Conservation (phyloP, 2,888 invertebrate genomes). For the Nymphalis c-album region DNA sequence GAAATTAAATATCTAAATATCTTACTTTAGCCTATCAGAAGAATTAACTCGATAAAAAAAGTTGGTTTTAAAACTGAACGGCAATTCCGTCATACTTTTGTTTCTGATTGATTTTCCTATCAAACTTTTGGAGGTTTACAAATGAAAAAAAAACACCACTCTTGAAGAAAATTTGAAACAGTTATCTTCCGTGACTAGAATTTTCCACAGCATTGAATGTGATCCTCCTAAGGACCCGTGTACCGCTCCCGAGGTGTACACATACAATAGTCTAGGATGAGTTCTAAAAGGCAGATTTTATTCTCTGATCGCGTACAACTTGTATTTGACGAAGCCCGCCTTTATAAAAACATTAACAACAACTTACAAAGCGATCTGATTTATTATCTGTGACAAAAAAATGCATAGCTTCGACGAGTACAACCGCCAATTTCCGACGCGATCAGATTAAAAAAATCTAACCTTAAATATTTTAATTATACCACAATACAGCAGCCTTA, state of each 20-base stretch:
- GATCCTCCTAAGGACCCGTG: slow-evolving; percentile 66
- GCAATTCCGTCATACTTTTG: slow-evolving; percentile 54
- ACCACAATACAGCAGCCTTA: slow-evolving; percentile 71
- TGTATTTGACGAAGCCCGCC: slow-evolving; percentile 14
- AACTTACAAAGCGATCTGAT: neutral
- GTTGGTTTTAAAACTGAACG: slow-evolving; percentile 46
- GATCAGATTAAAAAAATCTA: slow-evolving; percentile 41
- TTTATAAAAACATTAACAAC: neutral
- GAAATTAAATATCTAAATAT: too few relatives aligned
- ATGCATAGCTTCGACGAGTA: slow-evolving; percentile 20
- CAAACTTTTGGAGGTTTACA: slow-evolving; percentile 81
- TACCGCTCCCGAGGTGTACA: slow-evolving; percentile 55
- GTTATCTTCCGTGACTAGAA: slow-evolving; percentile 70
- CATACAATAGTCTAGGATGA: slow-evolving; percentile 60
- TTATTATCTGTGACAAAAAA: slow-evolving; percentile 12
- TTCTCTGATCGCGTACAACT: slow-evolving; percentile 33
- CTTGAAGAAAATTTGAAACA: slow-evolving; percentile 65
- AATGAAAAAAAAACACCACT: slow-evolving; percentile 63
- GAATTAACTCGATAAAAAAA: neutral
- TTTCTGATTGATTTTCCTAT: slow-evolving; percentile 76
- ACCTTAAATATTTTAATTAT: slow-evolving; percentile 45
- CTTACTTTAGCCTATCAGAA: too few relatives aligned
- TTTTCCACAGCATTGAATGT: slow-evolving; percentile 62
- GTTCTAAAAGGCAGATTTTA: slow-evolving; percentile 50
- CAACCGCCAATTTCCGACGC: slow-evolving; percentile 29